These are phyloP conservation scores for Aratinga solstitialis DNA, from an alignment of 2,797 vertebrate genomes.

Conservation along the genomic window DNA sequence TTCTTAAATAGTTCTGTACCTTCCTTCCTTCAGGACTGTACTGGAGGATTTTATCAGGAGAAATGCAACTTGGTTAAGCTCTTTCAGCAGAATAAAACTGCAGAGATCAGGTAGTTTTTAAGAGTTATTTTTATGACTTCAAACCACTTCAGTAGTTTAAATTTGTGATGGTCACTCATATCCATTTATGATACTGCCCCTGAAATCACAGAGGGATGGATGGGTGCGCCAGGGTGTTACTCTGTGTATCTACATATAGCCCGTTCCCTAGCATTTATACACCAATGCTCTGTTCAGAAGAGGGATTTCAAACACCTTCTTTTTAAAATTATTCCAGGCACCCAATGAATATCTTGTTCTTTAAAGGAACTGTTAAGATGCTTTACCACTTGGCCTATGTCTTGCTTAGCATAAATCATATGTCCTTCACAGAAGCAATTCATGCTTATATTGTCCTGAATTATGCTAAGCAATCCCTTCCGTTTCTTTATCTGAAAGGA, in stretches of 20 bases:
- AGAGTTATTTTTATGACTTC: background rate
- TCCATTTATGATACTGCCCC: background rate
- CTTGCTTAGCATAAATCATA: background rate
- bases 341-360: background rate
- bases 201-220: background rate
- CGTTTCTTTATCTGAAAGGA: background rate
- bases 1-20: background rate
- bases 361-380: background rate
- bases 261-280: background rate
- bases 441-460: background rate
- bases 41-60: background rate
- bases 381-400: background rate
- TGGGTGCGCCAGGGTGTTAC: fast-evolving
- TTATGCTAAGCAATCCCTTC: background rate
- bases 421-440: background rate
- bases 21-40: background rate
- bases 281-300: background rate
- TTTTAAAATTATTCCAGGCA: background rate
- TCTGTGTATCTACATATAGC: background rate
- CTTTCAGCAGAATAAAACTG: background rate
- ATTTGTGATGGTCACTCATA: background rate
- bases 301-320: background rate
- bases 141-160: background rate
- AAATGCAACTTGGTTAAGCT: background rate
- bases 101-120: background rate